Conservation (phyloP, 1,140 invertebrate genomes). For the Andrena cerasifolii region DNA sequence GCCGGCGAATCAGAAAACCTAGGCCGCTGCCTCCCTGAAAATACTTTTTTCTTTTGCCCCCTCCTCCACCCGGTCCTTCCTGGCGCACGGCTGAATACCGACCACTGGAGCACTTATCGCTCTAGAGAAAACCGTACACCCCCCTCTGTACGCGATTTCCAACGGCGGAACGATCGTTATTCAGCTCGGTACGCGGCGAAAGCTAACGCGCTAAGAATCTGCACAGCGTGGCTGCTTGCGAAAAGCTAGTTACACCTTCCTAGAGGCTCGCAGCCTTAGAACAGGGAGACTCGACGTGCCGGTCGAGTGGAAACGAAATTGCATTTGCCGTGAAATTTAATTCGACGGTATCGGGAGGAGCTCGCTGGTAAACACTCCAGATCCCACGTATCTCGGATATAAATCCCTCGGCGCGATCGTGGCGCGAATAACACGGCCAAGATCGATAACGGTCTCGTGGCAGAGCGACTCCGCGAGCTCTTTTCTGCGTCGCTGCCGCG, state of each 20-base stretch:
- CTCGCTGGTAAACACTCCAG: background rate
- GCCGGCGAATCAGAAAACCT: conserved; percentile 48
- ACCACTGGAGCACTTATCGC: background rate
- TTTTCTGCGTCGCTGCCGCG: background rate
- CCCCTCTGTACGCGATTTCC: background rate
- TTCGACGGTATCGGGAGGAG: background rate
- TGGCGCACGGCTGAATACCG: background rate
- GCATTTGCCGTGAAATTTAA: conserved; percentile 11
- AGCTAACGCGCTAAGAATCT: no score
- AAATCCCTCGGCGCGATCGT: background rate
- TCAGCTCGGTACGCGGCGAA: background rate
- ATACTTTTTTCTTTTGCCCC: conserved; percentile 23
- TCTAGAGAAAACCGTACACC: background rate
- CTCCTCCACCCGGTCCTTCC: background rate
- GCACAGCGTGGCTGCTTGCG: no score
- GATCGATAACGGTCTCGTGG: background rate
- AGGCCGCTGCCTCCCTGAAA: background rate
- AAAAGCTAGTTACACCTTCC: no score
- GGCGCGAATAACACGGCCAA: background rate
- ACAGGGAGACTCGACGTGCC: background rate
- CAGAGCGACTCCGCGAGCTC: no score
- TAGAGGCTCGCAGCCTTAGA: no score
- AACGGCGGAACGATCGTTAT: background rate
- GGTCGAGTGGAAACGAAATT: conserved; percentile 6
- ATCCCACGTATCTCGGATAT: background rate